A percentile compares a stretch with the other conserved stretches of the same genome.
Evolutionary conservation across 2,113 vertebrate species (phyloP).

Genomic region (Buteo buteo): DNA sequence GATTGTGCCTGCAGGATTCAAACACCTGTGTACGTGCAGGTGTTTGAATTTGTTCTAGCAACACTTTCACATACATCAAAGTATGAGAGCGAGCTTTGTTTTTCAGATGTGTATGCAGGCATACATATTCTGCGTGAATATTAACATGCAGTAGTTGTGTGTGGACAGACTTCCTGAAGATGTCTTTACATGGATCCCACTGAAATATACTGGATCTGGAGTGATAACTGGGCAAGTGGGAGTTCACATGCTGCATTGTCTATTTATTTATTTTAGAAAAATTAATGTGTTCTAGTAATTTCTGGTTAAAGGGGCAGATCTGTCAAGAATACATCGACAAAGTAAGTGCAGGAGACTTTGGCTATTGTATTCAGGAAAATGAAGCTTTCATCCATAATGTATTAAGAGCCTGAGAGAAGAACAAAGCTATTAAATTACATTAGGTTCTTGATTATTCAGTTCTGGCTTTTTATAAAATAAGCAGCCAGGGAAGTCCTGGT

Average conservation of each 20-base stretch:
- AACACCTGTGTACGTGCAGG: neutral
- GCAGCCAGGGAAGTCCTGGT: neutral
- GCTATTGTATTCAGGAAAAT: neutral
- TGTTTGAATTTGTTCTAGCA: neutral
- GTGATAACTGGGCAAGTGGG: neutral
- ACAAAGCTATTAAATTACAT: neutral
- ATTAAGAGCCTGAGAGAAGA: neutral
- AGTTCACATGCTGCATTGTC: neutral
- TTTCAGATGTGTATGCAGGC: neutral
- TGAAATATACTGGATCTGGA: neutral
- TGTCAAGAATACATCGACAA: neutral
- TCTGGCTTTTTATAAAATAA: neutral
- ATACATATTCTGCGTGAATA: neutral
- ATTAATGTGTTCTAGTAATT: neutral
- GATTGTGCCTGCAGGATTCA: neutral
- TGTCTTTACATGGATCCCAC: neutral
- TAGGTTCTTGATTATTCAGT: neutral
- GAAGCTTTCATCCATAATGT: neutral
- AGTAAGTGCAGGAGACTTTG: neutral
- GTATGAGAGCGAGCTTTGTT: neutral
- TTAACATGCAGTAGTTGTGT: neutral
- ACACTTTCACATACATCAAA: neutral
- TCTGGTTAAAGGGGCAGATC: neutral
- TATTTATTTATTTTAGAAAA: neutral
- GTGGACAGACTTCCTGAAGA: neutral